These are phyloP conservation scores for Riptortus pedestris DNA, from an alignment of 1,140 invertebrate species.

Conservation along the genomic window DNA sequence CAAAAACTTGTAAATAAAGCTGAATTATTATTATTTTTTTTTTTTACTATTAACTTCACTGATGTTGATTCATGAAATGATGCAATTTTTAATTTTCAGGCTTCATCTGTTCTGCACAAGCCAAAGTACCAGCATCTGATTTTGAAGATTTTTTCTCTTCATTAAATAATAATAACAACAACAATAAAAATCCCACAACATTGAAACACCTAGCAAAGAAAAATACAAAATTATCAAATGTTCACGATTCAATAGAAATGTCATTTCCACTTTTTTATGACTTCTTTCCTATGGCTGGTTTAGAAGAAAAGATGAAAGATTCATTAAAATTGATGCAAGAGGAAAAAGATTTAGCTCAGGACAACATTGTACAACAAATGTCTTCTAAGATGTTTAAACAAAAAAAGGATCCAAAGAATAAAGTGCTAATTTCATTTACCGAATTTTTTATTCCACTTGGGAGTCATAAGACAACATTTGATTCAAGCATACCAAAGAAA, in stretches of 20 bases:
- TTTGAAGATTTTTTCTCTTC: slow-evolving; percentile 1
- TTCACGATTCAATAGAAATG: background rate
- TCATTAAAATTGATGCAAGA: background rate
- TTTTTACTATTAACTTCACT: too few species aligned
- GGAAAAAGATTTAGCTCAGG: background rate
- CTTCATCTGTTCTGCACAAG: background rate
- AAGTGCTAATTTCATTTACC: background rate
- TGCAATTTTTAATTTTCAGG: background rate
- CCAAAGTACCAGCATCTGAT: background rate
- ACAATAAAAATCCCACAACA: background rate
- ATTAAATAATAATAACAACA: background rate
- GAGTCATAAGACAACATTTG: background rate
- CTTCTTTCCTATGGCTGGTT: background rate
- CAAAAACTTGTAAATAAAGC: too few species aligned
- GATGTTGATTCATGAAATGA: too few species aligned
- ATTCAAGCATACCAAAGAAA: slow-evolving; percentile 1
- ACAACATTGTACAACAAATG: background rate
- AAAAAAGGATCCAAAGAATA: slow-evolving; percentile 6
- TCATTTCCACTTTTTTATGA: background rate
- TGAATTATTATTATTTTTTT: too few species aligned
- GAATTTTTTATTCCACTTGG: slow-evolving; percentile 6
- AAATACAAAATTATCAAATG: slow-evolving; percentile 5
- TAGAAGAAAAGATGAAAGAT: background rate
- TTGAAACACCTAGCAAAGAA: slow-evolving; percentile 17
- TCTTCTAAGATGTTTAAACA: background rate